Base-by-base conservation (phyloP, 2,888 invertebrate species). In the Macaria liturata region DNA sequence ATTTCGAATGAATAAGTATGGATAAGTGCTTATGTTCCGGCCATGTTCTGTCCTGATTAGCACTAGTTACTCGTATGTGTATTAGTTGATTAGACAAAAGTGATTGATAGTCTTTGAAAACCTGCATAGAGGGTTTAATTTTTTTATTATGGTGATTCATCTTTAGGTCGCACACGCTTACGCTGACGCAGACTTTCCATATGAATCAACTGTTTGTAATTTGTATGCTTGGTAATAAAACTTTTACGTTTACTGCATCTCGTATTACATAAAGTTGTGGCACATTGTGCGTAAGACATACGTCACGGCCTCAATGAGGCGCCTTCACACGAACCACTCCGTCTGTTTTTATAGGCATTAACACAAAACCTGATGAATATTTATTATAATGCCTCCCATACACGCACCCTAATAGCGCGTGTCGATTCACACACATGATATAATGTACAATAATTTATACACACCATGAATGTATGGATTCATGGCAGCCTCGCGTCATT, bases 401-500 rank as follows among this genome's bases (percentile, higher is more conserved):
- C 70, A 72, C 65, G 71, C 62, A 71, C 76, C 69, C 78, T 85
- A 84, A 85, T 82, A 85, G 81, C 73, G 73, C 81, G 78, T 76
- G 74, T 75, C 75, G 73, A 66, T 74, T 69, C 65, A 69, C 61
- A 64, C 67, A 67, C 67, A 72, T 43, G 32, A 43, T 9, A 50
- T 50, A 44, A 50, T 9, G 39, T 51, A 65, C 62, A 68, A 76
- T 78, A 73, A 78, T 78, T 80, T 78, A 81, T 76, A 74, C 69
- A 69, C 72, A 71, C 74, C 78, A 73, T 20, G 20, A 20, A 20
- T 43, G 74, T 73, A 74, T 76, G 67, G 72, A 75, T 74, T 72
- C 71, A 72, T 72, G 67, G 67, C 67, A 65, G 74, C 62, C 71
- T 71, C 86, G 86, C 83, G 70, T 86, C 87, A 87, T 86, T 87